Base-by-base conservation (phyloP, 2,113 vertebrate genomes). In the Pachyramphus minor region DNA sequence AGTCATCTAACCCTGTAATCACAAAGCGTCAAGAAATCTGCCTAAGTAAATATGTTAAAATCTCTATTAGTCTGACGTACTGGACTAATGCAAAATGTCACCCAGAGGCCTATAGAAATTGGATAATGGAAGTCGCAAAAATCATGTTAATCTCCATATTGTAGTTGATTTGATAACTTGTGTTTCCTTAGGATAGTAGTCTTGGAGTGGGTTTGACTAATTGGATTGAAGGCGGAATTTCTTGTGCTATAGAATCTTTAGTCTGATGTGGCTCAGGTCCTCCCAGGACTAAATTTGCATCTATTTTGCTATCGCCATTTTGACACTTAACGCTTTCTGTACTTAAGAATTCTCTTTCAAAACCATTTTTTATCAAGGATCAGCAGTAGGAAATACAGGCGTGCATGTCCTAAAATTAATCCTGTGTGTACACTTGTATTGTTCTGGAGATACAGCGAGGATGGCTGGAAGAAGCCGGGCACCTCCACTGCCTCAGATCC, bases 371-470 rank as follows among this genome's bases (percentile, higher is more conserved):
- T 91, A 24, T 71, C 59, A 6, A 92, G 90, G 78, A 68, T 67
- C 95, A 93, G 84, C 90, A 71, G 4, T 95, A 96, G 93, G 87
- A 94, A 76, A 91, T 95, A 84, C 87, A 96, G 90, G 95, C 93
- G 39, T 96, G 95, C 95, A 96, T 97, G 85, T 94, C 56, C 39
- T 93, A 95, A 96, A 95, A 88, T 93, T 95, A 95, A 97, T 80
- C 20, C 93, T 86, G 75, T 96, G 93, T 95, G 93, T 97, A 41
- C 96, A 93, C 95, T 96, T 95, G 93, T 95, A 96, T 96, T 97
- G 90, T 94, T 90, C 91, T 95, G 96, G 95, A 94, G 59, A 84
- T 89, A 58, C 92, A 95, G 89, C 88, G 17, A 94, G 92, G 91
- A 95, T 86, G 91, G 44, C 96, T 94, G 92, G 95, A 96, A 97